Conservation (phyloP, 2,888 invertebrate genomes). For the Reticulitermes lucifugus region DNA sequence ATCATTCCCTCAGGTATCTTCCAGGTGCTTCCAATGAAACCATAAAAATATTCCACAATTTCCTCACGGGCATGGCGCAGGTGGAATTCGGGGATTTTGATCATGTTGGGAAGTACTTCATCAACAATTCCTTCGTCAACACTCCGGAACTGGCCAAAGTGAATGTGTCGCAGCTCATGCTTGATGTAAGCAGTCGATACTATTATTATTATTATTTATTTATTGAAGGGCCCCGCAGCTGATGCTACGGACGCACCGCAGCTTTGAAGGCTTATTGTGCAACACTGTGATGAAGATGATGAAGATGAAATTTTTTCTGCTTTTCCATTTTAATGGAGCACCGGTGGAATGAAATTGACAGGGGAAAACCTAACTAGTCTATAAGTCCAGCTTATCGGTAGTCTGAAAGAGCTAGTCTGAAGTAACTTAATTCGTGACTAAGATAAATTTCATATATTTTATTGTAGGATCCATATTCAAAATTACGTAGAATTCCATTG, state of each 20-base stretch:
- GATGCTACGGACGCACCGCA: too few species aligned
- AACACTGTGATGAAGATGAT: too few species aligned
- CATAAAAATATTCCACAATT: slow-evolving; percentile 52
- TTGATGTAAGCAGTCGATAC: neutral
- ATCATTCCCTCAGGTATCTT: slow-evolving; percentile 38
- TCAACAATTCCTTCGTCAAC: neutral
- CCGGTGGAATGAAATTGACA: too few species aligned
- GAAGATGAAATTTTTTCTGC: too few species aligned
- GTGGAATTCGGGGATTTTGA: slow-evolving; percentile 59
- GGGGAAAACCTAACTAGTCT: neutral
- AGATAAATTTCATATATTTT: too few species aligned
- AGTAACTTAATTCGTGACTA: too few species aligned
- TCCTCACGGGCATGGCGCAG: slow-evolving; percentile 54
- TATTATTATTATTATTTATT: too few species aligned
- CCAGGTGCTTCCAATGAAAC: slow-evolving; percentile 48
- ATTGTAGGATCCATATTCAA: too few species aligned
- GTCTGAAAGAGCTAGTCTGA: neutral
- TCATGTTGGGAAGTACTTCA: slow-evolving; percentile 53
- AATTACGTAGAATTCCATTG: too few species aligned
- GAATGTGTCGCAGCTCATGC: slow-evolving; percentile 1
- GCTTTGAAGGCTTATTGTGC: too few species aligned
- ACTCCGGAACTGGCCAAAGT: neutral
- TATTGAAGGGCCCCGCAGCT: too few species aligned
- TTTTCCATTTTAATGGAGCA: too few species aligned
- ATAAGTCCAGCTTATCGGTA: neutral